phyloP scores from a whole-genome alignment of 2,113 vertebrate species.

The Taurulus bubalis region DNA sequence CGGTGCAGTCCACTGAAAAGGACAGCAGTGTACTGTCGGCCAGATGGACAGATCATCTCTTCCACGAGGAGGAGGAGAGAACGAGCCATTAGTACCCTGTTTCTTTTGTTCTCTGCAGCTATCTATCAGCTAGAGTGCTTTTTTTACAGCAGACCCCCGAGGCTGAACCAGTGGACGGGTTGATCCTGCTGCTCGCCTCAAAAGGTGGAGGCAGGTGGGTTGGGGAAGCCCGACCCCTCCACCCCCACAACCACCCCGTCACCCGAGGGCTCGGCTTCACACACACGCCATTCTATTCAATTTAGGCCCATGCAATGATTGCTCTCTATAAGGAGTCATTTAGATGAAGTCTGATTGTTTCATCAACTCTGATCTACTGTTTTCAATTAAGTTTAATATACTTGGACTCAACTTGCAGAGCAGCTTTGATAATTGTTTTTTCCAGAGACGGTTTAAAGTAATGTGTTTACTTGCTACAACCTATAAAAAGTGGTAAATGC shows the following conservation, averaged over 20 bases:
- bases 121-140: constrained; percentile 69
- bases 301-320: not conserved
- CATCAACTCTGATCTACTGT: not conserved
- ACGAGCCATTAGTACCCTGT: constrained; percentile 52
- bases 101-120: constrained; percentile 68
- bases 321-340: not conserved
- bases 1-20: constrained; percentile 20
- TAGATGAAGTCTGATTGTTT: not conserved
- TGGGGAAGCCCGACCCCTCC: constrained; percentile 10
- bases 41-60: constrained; percentile 70
- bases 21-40: constrained; percentile 46
- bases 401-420: not conserved
- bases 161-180: constrained; percentile 51
- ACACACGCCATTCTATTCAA: not conserved
- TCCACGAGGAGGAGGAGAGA: constrained; percentile 62
- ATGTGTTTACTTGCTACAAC: not conserved
- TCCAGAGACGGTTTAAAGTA: not conserved
- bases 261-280: constrained; percentile 35
- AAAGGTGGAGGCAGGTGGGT: constrained; percentile 71
- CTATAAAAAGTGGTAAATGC: not conserved
- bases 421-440: not conserved
- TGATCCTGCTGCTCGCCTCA: constrained; percentile 52
- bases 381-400: constrained; percentile 2
- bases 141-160: constrained; percentile 57
- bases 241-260: not conserved